phyloP scores from a whole-genome alignment of 2,113 vertebrate genomes.

The Arothron firmamentum region DNA sequence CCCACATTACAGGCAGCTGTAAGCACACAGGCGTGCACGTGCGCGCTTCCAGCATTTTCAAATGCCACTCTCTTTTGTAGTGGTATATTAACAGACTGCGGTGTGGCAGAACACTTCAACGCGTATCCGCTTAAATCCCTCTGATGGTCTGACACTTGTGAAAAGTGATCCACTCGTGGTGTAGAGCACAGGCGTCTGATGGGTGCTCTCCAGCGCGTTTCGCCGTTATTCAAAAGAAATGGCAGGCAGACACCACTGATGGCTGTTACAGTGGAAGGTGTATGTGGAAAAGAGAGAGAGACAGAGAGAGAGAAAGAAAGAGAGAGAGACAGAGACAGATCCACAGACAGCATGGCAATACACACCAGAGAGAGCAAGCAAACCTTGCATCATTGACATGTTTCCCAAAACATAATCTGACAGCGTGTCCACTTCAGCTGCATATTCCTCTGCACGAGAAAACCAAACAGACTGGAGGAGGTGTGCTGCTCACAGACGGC shows the following conservation, averaged over 20 bases:
- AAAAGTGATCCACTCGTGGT: constrained; percentile 48
- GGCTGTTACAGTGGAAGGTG: constrained; percentile 37
- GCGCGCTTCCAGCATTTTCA: constrained; percentile 9
- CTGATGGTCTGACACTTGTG: constrained; percentile 46
- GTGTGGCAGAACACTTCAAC: constrained; percentile 39
- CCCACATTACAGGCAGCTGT: not conserved
- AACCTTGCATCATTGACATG: constrained; percentile 42
- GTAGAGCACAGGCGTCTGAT: constrained; percentile 47
- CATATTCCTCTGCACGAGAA: constrained; percentile 44
- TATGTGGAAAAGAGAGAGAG: constrained; percentile 3
- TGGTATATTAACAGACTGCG: constrained; percentile 27
- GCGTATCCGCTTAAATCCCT: constrained; percentile 47
- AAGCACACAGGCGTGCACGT: not conserved
- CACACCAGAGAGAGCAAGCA: constrained; percentile 34
- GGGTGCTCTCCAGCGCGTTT: constrained; percentile 45
- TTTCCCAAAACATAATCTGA: constrained; percentile 64
- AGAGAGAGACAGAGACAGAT: constrained; percentile 13
- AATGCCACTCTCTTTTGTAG: constrained; percentile 41
- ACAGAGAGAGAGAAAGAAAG: no score
- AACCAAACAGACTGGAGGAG: constrained; percentile 48
- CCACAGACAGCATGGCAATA: constrained; percentile 32
- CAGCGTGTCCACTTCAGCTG: constrained; percentile 57
- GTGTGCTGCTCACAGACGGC: constrained; percentile 50
- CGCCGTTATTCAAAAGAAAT: constrained; percentile 55
- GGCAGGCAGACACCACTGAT: constrained; percentile 41